A percentile compares a stretch with the other conserved stretches of the same genome.
These are phyloP conservation scores for Lagopus muta DNA, from an alignment of 2,113 vertebrate species.

Conservation along the genomic window DNA sequence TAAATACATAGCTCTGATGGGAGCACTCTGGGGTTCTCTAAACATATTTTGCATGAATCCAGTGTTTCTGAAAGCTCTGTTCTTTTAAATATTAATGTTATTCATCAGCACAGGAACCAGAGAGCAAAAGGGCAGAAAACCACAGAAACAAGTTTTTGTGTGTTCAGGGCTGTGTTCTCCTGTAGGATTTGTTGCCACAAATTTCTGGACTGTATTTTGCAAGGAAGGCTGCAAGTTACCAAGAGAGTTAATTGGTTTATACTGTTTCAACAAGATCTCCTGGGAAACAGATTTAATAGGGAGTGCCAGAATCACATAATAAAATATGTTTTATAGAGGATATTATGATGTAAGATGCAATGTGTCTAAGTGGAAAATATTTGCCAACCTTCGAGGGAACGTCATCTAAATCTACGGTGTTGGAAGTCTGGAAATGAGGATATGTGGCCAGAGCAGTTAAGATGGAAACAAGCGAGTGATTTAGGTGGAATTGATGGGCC, in stretches of 20 bases:
- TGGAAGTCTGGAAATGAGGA: constrained; percentile 28
- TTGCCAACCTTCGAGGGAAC: constrained; percentile 24
- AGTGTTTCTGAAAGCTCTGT: constrained; percentile 15
- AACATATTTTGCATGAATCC: constrained; percentile 15
- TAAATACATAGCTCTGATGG: background rate
- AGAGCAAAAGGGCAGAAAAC: constrained; percentile 44
- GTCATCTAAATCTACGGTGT: background rate
- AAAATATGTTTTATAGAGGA: background rate
- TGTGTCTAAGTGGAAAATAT: background rate
- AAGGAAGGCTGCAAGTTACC: constrained; percentile 65
- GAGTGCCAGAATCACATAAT: constrained; percentile 59
- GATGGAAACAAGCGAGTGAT: background rate
- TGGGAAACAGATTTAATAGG: constrained; percentile 61
- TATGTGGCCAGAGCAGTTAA: background rate
- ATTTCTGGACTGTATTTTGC: constrained; percentile 58
- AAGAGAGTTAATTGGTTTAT: constrained; percentile 75
- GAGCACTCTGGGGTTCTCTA: background rate
- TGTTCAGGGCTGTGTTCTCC: constrained; percentile 54
- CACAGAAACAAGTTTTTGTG: constrained; percentile 39
- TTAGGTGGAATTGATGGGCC: background rate
- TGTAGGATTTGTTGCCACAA: constrained; percentile 67
- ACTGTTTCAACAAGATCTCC: constrained; percentile 75
- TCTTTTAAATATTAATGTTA: constrained; percentile 55
- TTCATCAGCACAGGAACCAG: background rate
- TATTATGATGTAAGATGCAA: constrained; percentile 45